Base-by-base conservation (phyloP, 2,797 vertebrate species). In the Bradypodion pumilum region DNA sequence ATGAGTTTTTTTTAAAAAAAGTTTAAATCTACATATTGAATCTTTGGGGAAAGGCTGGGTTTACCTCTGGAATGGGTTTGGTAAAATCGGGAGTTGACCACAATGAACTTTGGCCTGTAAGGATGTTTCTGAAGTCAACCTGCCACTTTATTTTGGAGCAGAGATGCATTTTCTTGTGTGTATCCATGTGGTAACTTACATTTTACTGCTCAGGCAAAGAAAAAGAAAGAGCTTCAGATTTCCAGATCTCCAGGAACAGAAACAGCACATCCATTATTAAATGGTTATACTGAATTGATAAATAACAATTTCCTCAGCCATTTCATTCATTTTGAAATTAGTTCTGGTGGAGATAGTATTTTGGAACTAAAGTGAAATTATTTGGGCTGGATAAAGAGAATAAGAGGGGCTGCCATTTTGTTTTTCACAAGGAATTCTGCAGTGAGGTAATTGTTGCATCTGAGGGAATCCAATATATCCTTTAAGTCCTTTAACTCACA, bases 21-120 rank as follows among this genome's bases (percentile, higher is more conserved):
- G 40, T 73, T 46, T 12, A 81, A 52, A 8, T 46, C 65, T 70
- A 8, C 69, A 37, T 80, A 88, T 86, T 81, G 73, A 85, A 25
- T 84, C 78, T 81, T 89, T 80, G 44, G 59, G 1, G 78, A 81
- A 83, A 6, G 32, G 2, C 27, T 90, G 82, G 74, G 37, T 69
- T 91, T 84, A 82, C 35, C 46, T 89, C 62, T 37, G 42, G 69
- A 25, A 25, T 80, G 88, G 73, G 52, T 15, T 0, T 1, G 60
- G 0, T 12, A 32, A 46, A 21, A 74, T 40, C 37, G 59, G 82
- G 56, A 88, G 21, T 56, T 83, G 75, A 40, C 23, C 1, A 0
- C 0, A 8, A 25, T 19, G 76, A 29, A 60, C 27, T 21, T n/a
- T 23, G 78, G 9, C 19, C 0, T 0, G 74, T 80, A 2, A 46